Conservation (phyloP, 2,888 invertebrate species). For the Athalia rosae region DNA sequence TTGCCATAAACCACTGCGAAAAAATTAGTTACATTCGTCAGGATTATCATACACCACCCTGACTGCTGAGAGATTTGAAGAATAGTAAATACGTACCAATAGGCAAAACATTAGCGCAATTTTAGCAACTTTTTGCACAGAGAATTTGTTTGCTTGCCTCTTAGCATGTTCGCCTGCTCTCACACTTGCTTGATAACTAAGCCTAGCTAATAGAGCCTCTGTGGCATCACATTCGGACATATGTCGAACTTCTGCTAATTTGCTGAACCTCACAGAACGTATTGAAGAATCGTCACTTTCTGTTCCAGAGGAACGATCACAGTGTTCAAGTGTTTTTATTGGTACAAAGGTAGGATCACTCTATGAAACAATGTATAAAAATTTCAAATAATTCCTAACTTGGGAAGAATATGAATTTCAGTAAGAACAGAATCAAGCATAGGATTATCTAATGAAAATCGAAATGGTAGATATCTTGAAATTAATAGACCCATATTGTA, state of each 20-base stretch:
- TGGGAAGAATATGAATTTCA: background rate
- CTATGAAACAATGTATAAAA: conserved; percentile 73
- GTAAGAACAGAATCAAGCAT: background rate
- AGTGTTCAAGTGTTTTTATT: conserved; percentile 84
- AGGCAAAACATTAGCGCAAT: conserved; percentile 90
- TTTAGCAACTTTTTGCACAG: conserved; percentile 85
- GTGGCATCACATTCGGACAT: conserved; percentile 94
- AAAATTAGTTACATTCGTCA: conserved; percentile 9
- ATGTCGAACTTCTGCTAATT: conserved; percentile 91
- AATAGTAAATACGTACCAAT: conserved; percentile 78
- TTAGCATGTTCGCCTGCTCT: conserved; percentile 87
- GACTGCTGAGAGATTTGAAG: background rate
- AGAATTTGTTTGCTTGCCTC: conserved; percentile 85
- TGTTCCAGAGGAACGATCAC: conserved; percentile 82
- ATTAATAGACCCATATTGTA: background rate
- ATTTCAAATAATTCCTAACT: background rate
- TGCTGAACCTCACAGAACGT: conserved; percentile 92
- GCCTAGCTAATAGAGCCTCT: conserved; percentile 92
- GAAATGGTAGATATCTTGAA: background rate
- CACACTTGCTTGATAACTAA: conserved; percentile 95
- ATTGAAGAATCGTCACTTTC: conserved; percentile 91
- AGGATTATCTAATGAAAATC: background rate
- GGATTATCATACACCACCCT: background rate
- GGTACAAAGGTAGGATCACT: conserved; percentile 95
- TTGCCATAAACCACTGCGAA: conserved; percentile 95